Base-by-base conservation (phyloP, 1,140 invertebrate genomes). In the Zaprionus camerounensis region DNA sequence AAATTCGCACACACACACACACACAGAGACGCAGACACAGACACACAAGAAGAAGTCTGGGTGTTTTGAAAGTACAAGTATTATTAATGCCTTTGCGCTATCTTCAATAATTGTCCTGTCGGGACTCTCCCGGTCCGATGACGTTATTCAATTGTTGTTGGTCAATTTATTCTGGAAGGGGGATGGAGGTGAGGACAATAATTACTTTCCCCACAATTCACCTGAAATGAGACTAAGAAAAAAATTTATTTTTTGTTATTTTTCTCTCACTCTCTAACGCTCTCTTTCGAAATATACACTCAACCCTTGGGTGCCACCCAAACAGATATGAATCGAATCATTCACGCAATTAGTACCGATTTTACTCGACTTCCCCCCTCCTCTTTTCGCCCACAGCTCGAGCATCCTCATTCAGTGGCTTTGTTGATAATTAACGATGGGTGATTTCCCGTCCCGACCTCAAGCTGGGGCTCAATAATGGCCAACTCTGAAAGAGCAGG, bases 11-110 rank as follows among this genome's bases (percentile, higher is more conserved):
- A n/a, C 22, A 59, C 46, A 49, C 46, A 24, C 20, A 51, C 20
- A 20, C 20, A 20, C 20, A 1, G 20, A 22, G 20, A 22, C 38
- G 38, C 38, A 13, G 3, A 9, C 22, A 17, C 15, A 49, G 7
- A 22, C 46, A n/a, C 17, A 22, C 46, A n/a, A 22, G 46, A 9
- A 22, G 20, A 5, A 46, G 7, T 7, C n/a, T 46, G n/a, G n/a
- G 46, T 20, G 46, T 22, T 20, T 51, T 6, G n/a, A 17, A 17
- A 46, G 7, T 20, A 46, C 41, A 51, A 51, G 46, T 51, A 51
- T 51, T 51, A 51, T 51, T 12, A 51, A 51, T 51, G 46, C 46
- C 46, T 51, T 51, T 20, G 46, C 46, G 46, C 46, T 51, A 24
- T 51, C 46, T 51, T 51, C 46, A 51, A 51, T 51, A 51, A 51